Evolutionary conservation across 2,797 vertebrate genomes (phyloP), one percentile per base, ranked within the genome.

Genomic region (Strix occidentalis): DNA sequence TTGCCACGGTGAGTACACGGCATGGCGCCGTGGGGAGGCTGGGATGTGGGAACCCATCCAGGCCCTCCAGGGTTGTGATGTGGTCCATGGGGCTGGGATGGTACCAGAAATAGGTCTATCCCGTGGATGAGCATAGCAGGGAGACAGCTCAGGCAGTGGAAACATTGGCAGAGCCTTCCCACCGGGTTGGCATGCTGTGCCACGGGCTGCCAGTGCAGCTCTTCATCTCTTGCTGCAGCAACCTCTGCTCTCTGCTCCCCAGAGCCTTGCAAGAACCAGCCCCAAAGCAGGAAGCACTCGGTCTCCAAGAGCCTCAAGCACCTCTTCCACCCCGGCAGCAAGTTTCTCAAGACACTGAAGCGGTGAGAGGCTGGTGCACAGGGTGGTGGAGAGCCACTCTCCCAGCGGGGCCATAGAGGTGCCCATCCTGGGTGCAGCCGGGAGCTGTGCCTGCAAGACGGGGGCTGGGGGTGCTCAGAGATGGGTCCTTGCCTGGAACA

Each of bases 301-400:
- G 98, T 99, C 21, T 99, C 99, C 90, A 99, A 99, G 98, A 99
- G 99, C 95, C 98, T 99, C 86, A 98, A 99, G 56, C 99, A 99
- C 86, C 99, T 99, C 89, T 99, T 99, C 97, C 99, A 99, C 75
- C 97, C 99, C 1, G 98, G 98, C 97, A 99, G 98, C 98, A 99
- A 99, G 97, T 99, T 99, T 89, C 98, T 99, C 71, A 99, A 99
- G 98, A 98, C 96, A 1, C 97, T 99, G 94, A 99, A 99, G 97
- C 98, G 99, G 99, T 99, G 97, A 91, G 94, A 41, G 28, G 54
- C 66, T 70, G 54, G 6, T n/a, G 60, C 3, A 2, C 0, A 0
- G 41, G n/a, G 45, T 18, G 31, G 29, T 39, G 50, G 63, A 51
- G 56, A 71, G 28, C 29, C 21, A 5, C 0, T 39, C 39, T 35